Evolutionary conservation across 2,113 vertebrate species (phyloP).

Genomic region (Otolemur garnettii): DNA sequence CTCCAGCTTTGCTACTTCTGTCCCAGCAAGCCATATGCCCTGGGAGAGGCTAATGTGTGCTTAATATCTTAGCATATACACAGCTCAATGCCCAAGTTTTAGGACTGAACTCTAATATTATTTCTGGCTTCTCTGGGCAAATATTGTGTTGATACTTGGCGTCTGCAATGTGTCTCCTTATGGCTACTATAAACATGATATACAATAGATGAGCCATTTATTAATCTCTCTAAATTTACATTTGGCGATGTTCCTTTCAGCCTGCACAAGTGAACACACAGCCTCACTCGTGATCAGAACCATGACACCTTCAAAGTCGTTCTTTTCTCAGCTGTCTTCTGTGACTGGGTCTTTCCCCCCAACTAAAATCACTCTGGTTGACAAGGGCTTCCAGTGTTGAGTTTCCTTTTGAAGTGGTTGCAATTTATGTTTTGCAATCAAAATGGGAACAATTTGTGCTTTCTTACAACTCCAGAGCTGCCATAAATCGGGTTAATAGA

Average conservation of each 20-base stretch:
- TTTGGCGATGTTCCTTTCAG: neutral
- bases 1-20: neutral
- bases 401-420: constrained; percentile 58
- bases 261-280: neutral
- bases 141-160: neutral
- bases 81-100: neutral
- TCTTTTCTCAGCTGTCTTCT: neutral
- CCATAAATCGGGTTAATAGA: constrained; percentile 80
- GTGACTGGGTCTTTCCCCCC: neutral
- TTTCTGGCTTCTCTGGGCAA: neutral
- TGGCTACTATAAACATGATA: neutral
- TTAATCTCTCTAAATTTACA: neutral
- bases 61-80: neutral
- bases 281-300: neutral
- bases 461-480: constrained; percentile 75
- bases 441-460: constrained; percentile 62
- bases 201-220: neutral
- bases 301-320: neutral
- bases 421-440: constrained; percentile 63
- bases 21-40: neutral
- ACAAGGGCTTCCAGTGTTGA: constrained; percentile 58
- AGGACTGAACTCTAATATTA: neutral
- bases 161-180: neutral
- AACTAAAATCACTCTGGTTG: constrained; percentile 35
- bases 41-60: neutral